Conservation (phyloP, 2,888 invertebrate genomes). For the Tenthredo mesomela region DNA sequence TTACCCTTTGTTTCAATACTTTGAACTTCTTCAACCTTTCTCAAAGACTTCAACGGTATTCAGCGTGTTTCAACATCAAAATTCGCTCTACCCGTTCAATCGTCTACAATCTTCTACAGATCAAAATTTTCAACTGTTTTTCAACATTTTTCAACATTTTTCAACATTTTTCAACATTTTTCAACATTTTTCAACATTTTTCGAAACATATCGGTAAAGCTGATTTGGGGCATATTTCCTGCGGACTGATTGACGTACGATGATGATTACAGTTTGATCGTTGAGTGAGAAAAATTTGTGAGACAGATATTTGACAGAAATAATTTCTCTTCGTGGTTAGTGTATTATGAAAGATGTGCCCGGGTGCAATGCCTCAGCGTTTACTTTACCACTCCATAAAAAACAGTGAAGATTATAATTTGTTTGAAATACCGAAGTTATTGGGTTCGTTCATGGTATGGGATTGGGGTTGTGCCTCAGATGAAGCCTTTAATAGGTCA, state of each 20-base stretch:
- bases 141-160: neutral
- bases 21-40: no score
- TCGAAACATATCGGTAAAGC: no score
- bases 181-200: neutral
- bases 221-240: neutral
- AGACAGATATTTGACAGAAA: neutral
- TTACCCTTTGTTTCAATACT: no score
- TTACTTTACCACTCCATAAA: neutral
- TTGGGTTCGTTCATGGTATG: neutral
- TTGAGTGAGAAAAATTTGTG: neutral
- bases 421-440: neutral
- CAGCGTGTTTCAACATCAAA: no score
- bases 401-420: neutral
- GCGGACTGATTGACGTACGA: neutral
- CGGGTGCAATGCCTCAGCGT: neutral
- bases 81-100: neutral
- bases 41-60: no score
- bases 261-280: neutral
- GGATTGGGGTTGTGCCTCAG: neutral
- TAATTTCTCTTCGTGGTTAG: neutral
- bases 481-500: constrained; percentile 22
- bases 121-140: neutral
- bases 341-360: neutral
- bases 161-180: neutral
- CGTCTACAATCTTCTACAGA: neutral